Conservation (phyloP, 2,797 vertebrate species). For the Sebastes baramenuke region DNA sequence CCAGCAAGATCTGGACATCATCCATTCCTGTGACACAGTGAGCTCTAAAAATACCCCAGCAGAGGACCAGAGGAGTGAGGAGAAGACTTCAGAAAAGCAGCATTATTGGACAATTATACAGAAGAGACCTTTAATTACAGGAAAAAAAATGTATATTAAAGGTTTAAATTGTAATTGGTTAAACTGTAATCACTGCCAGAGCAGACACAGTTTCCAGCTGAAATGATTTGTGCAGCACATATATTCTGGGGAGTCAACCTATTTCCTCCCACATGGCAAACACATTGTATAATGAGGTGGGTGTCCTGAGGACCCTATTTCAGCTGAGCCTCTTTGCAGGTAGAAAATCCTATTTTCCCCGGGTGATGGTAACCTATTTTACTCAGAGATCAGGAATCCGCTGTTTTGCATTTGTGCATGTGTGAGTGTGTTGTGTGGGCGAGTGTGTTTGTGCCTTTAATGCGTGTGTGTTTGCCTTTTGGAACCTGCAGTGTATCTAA, state of each 20-base stretch:
- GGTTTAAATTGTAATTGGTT: slow-evolving; percentile 7
- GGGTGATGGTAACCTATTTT: slow-evolving; percentile 68
- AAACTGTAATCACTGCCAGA: not conserved
- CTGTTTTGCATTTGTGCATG: slow-evolving; percentile 50
- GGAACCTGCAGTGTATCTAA: slow-evolving; percentile 32
- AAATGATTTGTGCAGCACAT: slow-evolving; percentile 28
- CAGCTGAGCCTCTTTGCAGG: slow-evolving; percentile 58
- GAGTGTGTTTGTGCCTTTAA: slow-evolving; percentile 25
- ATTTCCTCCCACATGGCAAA: slow-evolving; percentile 56
- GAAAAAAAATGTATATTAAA: not conserved
- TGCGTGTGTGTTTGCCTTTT: slow-evolving; percentile 29
- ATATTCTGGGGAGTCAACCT: slow-evolving; percentile 33
- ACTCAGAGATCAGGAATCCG: slow-evolving; percentile 46
- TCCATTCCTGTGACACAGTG: slow-evolving; percentile 69
- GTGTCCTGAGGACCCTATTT: slow-evolving; percentile 58
- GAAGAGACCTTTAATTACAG: slow-evolving; percentile 13
- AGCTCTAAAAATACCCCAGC: slow-evolving; percentile 73
- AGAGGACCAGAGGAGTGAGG: slow-evolving; percentile 19
- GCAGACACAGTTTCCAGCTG: slow-evolving; percentile 9
- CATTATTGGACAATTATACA: slow-evolving; percentile 20
- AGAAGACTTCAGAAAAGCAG: slow-evolving; percentile 20
- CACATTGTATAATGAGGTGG: slow-evolving; percentile 60
- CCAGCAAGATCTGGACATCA: slow-evolving; percentile 73
- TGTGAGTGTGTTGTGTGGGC: slow-evolving; percentile 40
- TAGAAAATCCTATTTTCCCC: slow-evolving; percentile 66